A percentile compares a stretch with the other conserved stretches of the same genome.
phyloP scores from a whole-genome alignment of 2,888 invertebrate genomes.

The Campoplex nolae region DNA sequence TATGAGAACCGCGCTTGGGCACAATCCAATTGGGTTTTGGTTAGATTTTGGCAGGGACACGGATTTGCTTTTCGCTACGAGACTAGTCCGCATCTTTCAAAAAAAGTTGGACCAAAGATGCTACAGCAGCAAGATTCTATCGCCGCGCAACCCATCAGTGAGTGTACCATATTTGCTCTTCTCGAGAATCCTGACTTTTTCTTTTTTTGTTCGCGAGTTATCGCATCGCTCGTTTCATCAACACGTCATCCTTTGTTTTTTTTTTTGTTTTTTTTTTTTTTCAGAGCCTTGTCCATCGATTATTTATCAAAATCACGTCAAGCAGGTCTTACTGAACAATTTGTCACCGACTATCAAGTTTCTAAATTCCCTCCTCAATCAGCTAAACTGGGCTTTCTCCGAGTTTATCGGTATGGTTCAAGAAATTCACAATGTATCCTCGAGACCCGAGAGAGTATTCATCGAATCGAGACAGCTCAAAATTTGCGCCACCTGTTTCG shows the following conservation, averaged over 20 bases:
- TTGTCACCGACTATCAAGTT: conserved; percentile 89
- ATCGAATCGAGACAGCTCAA: conserved; percentile 92
- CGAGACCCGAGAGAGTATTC: conserved; percentile 86
- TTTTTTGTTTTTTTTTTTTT: conserved; percentile 58
- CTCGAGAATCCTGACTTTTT: too few relatives aligned
- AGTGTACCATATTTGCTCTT: conserved; percentile 50
- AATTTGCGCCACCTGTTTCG: conserved; percentile 94
- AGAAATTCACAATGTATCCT: conserved; percentile 90
- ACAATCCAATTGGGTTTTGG: conserved; percentile 93
- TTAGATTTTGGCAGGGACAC: conserved; percentile 93
- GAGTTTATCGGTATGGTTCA: conserved; percentile 94
- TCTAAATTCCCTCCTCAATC: conserved; percentile 92
- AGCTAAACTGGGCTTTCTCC: conserved; percentile 95
- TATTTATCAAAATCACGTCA: conserved; percentile 88
- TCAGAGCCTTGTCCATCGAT: conserved; percentile 90
- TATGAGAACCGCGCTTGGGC: conserved; percentile 94
- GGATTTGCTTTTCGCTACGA: conserved; percentile 91
- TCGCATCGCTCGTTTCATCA: not conserved
- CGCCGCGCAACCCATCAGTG: conserved; percentile 84
- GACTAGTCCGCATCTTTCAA: conserved; percentile 85
- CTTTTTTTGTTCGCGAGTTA: too few relatives aligned
- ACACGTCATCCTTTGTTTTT: not conserved
- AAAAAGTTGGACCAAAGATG: conserved; percentile 84
- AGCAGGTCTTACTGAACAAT: conserved; percentile 87
- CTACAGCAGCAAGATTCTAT: conserved; percentile 85